Conservation (phyloP, 35 echinoderm and acorn worm species). For the Amphiura filiformis region DNA sequence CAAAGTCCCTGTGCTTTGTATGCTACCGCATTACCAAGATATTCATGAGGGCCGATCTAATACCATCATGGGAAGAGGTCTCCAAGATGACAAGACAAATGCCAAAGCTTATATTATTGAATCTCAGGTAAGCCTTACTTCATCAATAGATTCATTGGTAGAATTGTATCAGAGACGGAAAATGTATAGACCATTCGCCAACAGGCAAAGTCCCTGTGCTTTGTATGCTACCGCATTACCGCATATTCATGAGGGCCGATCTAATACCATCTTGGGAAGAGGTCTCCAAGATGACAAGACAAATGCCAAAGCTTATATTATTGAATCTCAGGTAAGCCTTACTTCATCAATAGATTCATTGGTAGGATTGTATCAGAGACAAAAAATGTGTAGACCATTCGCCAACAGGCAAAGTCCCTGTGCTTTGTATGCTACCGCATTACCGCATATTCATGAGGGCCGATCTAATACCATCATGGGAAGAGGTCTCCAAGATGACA, state of each 20-base stretch:
- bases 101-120: slow-evolving; percentile 51
- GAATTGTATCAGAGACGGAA: background rate
- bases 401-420: too few relatives aligned
- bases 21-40: too few relatives aligned
- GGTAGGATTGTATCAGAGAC: background rate
- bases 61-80: slow-evolving; percentile 75
- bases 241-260: slow-evolving; percentile 27
- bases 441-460: too few relatives aligned
- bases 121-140: slow-evolving; percentile 94
- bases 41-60: slow-evolving; percentile 45
- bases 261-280: slow-evolving; percentile 77
- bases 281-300: slow-evolving; percentile 56
- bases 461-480: slow-evolving; percentile 75
- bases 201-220: too few relatives aligned
- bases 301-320: slow-evolving; percentile 55
- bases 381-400: too few relatives aligned
- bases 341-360: too few relatives aligned
- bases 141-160: too few relatives aligned
- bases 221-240: too few relatives aligned
- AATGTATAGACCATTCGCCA: too few relatives aligned
- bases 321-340: slow-evolving; percentile 43
- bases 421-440: too few relatives aligned
- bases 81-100: slow-evolving; percentile 60
- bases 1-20: too few relatives aligned
- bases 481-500: slow-evolving; percentile 70